Percentiles rank a stretch among this genome's conserved stretches.
phyloP scores from a whole-genome alignment of 1,140 invertebrate species.

The Apis laboriosa region DNA sequence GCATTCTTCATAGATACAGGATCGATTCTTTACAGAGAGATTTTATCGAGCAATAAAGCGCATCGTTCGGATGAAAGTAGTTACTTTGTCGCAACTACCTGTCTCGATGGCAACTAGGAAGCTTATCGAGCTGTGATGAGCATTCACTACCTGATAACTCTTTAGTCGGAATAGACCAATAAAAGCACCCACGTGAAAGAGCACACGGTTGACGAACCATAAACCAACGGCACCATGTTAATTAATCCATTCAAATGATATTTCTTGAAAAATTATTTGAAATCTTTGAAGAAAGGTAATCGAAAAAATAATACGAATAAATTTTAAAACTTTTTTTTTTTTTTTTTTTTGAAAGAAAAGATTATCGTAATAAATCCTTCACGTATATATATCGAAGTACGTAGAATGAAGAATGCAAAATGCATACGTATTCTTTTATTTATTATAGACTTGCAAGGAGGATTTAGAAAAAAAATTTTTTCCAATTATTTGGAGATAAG shows the following conservation, averaged over 20 bases:
- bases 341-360: too few relatives aligned
- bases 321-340: too few relatives aligned
- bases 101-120: constrained; percentile 48
- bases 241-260: constrained; percentile 55
- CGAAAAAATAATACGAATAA: too few relatives aligned
- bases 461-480: too few relatives aligned
- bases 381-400: too few relatives aligned
- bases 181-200: constrained; percentile 56
- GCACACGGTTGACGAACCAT: constrained; percentile 58
- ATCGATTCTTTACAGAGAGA: constrained; percentile 35
- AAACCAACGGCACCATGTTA: constrained; percentile 45
- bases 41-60: constrained; percentile 43
- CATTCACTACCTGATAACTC: constrained; percentile 49
- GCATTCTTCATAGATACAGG: background rate
- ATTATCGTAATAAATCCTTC: too few relatives aligned
- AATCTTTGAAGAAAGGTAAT: too few relatives aligned
- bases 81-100: constrained; percentile 53
- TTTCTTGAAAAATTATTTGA: background rate
- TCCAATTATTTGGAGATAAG: too few relatives aligned
- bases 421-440: too few relatives aligned
- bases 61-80: constrained; percentile 40
- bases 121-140: constrained; percentile 59
- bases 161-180: constrained; percentile 58
- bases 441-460: too few relatives aligned
- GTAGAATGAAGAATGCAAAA: too few relatives aligned